phyloP scores from a whole-genome alignment of 2,797 vertebrate genomes.

The Melanogrammus aeglefinus region DNA sequence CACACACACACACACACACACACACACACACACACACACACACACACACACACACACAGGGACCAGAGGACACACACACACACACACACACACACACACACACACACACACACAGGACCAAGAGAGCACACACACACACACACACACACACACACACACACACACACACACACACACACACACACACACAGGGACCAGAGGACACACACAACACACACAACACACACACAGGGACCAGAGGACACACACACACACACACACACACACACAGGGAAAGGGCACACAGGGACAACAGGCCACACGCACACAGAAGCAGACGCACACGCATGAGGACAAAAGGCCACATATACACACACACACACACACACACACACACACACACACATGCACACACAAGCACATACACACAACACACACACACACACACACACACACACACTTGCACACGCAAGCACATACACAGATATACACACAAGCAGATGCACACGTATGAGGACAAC shows the following conservation, averaged over 20 bases:
- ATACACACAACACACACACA: not conserved
- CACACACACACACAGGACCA: too few species aligned
- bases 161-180: too few species aligned
- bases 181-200: too few species aligned
- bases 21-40: slow-evolving; percentile 8
- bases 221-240: too few species aligned
- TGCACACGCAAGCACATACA: too few species aligned
- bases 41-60: slow-evolving; percentile 1
- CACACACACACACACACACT: not conserved
- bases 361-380: not conserved
- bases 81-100: too few species aligned
- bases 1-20: not conserved
- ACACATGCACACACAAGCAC: not conserved
- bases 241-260: not conserved
- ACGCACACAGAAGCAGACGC: not conserved
- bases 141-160: too few species aligned
- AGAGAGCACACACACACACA: too few species aligned
- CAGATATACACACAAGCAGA: too few species aligned
- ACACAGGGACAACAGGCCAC: not conserved
- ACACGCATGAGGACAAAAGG: not conserved
- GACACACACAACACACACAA: not conserved
- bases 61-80: too few species aligned
- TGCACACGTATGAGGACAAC: not conserved
- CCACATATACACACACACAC: slow-evolving; percentile 4
- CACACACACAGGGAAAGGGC: slow-evolving; percentile 9